Evolutionary conservation across 2,888 invertebrate genomes (phyloP).

Genomic region (Cyrtodaria siliqua): DNA sequence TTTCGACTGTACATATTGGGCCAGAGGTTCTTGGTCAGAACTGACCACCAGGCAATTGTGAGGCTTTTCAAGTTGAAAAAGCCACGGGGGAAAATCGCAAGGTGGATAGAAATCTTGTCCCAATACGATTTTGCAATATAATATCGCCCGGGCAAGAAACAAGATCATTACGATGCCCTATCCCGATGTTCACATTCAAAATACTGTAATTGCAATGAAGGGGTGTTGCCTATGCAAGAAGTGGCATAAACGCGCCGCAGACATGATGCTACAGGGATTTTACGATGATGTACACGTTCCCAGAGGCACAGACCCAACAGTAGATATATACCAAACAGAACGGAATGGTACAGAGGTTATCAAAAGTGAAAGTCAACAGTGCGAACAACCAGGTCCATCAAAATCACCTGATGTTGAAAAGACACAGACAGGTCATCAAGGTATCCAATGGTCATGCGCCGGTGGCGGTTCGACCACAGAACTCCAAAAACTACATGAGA

Average conservation of each 20-base stretch:
- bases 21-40: constrained; percentile 25
- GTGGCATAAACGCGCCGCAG: constrained; percentile 1
- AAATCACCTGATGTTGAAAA: no score
- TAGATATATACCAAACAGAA: no score
- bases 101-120: constrained; percentile 50
- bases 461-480: neutral
- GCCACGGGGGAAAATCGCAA: constrained; percentile 46
- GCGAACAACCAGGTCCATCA: no score
- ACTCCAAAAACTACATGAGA: neutral
- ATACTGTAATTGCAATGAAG: constrained; percentile 12
- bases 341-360: no score
- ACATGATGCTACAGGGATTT: neutral
- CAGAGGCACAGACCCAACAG: no score
- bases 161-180: constrained; percentile 57
- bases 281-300: no score
- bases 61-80: constrained; percentile 58
- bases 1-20: constrained; percentile 44
- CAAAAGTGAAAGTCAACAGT: no score
- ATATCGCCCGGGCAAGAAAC: constrained; percentile 51
- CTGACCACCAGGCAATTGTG: constrained; percentile 40
- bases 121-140: constrained; percentile 51
- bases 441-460: neutral
- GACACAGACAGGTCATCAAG: neutral
- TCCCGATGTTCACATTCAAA: constrained; percentile 25
- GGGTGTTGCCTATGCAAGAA: constrained; percentile 47